Conservation (phyloP, 2,888 invertebrate genomes). For the Drosophila fungiperda region DNA sequence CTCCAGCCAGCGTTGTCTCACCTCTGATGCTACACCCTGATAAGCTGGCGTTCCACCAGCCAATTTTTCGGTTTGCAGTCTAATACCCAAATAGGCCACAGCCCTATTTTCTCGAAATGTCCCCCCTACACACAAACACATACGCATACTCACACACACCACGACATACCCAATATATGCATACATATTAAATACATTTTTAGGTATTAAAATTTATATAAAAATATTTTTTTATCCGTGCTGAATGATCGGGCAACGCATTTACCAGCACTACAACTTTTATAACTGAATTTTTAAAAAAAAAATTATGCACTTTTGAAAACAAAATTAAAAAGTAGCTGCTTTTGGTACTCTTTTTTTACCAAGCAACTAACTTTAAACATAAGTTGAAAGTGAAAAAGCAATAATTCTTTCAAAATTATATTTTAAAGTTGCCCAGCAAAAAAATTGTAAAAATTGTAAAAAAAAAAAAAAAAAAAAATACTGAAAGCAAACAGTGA, state of each 20-base stretch:
- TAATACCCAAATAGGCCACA: constrained; percentile 14
- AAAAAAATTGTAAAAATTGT: constrained; percentile 52
- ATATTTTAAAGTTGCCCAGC: constrained; percentile 21
- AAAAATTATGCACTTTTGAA: constrained; percentile 5
- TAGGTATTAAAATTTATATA: constrained; percentile 77
- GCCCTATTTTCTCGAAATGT: constrained; percentile 82
- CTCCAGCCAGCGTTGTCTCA: constrained; percentile 59
- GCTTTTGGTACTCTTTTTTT: constrained; percentile 29
- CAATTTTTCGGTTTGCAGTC: neutral
- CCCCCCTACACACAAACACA: constrained; percentile 50
- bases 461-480: constrained; percentile 22
- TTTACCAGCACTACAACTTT: constrained; percentile 46
- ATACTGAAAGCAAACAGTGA: constrained; percentile 1
- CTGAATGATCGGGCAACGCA: constrained; percentile 31
- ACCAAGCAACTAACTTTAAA: constrained; percentile 23
- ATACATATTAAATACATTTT: constrained; percentile 43
- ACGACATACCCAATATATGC: constrained; percentile 16
- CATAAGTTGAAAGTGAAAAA: constrained; percentile 44
- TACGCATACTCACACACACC: constrained; percentile 8
- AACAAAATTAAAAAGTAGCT: constrained; percentile 2
- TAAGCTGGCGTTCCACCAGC: constrained; percentile 11
- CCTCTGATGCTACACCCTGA: constrained; percentile 35
- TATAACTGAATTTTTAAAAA: constrained; percentile 73
- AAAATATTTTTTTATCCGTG: constrained; percentile 55
- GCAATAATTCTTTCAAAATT: constrained; percentile 37